Evolutionary conservation across 2,797 vertebrate species (phyloP).

Genomic region (Otolemur crassicaudatus): DNA sequence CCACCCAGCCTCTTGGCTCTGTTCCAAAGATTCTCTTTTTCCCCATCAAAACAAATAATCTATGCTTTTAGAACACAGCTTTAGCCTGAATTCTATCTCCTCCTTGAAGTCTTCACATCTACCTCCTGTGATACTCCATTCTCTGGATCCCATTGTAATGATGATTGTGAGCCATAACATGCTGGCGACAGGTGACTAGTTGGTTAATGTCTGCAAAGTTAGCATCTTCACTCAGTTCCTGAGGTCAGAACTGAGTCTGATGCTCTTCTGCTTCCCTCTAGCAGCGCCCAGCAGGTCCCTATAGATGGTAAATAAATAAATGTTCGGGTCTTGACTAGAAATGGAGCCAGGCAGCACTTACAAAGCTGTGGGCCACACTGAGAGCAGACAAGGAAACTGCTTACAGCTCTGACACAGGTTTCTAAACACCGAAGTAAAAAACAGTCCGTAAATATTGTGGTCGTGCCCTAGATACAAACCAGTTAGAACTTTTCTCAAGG

Average conservation of each 20-base stretch:
- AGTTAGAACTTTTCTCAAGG: background rate
- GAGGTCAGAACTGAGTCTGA: background rate
- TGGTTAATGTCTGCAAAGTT: background rate
- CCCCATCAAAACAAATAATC: background rate
- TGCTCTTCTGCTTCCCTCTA: rapidly evolving
- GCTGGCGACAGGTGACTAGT: too few species aligned
- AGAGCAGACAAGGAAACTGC: background rate
- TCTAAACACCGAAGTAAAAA: background rate
- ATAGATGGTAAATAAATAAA: background rate
- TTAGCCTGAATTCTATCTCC: background rate
- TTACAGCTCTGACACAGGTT: background rate
- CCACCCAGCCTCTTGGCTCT: background rate
- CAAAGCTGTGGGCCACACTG: background rate
- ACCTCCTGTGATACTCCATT: background rate
- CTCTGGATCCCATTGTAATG: background rate
- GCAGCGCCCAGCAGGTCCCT: too few species aligned
- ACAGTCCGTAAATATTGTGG: background rate
- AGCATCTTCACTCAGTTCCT: background rate
- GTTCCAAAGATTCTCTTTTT: background rate
- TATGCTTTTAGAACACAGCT: background rate
- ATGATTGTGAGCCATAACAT: background rate
- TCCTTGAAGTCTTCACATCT: background rate
- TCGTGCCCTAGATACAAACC: background rate
- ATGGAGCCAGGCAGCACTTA: background rate
- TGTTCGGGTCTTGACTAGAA: background rate